Conservation (phyloP, 35 echinoderm and acorn worm species). For the Stichopus chloronotus region DNA sequence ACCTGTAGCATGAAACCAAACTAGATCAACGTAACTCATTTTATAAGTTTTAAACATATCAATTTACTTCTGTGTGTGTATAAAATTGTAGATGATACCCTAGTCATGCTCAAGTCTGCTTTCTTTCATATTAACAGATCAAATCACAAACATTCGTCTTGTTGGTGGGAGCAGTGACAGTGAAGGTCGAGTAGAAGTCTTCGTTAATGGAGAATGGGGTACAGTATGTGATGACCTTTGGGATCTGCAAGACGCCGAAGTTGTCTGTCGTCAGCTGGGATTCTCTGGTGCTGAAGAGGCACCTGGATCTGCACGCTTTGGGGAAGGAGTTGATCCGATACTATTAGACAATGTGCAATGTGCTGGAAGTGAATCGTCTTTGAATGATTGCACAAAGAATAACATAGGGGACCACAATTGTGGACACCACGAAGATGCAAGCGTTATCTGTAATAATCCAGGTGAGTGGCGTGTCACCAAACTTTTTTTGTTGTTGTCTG, state of each 20-base stretch:
- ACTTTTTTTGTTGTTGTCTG: constrained; percentile 50
- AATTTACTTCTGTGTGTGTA: no score
- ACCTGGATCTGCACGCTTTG: neutral
- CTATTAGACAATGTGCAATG: constrained; percentile 40
- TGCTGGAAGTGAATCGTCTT: neutral
- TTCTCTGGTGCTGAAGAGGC: neutral
- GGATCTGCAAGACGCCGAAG: constrained; percentile 47
- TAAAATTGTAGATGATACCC: no score
- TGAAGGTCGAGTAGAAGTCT: constrained; percentile 62
- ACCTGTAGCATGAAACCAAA: no score
- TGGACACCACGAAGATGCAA: constrained; percentile 8
- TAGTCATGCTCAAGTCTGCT: no score
- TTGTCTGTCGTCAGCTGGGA: constrained; percentile 54
- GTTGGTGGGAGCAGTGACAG: constrained; percentile 22
- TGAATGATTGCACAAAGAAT: constrained; percentile 25
- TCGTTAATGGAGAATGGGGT: constrained; percentile 43
- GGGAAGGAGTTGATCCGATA: constrained; percentile 25
- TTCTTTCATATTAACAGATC: no score
- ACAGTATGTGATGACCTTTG: constrained; percentile 61
- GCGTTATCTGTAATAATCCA: neutral
- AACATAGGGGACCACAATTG: neutral
- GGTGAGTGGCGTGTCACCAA: neutral
- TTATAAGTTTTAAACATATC: no score
- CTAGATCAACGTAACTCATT: no score
- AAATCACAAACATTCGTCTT: constrained; percentile 30